Evolutionary conservation across 2,113 vertebrate species (phyloP), one percentile per base, ranked within the genome.

Genomic region (Ornithorhynchus anatinus): DNA sequence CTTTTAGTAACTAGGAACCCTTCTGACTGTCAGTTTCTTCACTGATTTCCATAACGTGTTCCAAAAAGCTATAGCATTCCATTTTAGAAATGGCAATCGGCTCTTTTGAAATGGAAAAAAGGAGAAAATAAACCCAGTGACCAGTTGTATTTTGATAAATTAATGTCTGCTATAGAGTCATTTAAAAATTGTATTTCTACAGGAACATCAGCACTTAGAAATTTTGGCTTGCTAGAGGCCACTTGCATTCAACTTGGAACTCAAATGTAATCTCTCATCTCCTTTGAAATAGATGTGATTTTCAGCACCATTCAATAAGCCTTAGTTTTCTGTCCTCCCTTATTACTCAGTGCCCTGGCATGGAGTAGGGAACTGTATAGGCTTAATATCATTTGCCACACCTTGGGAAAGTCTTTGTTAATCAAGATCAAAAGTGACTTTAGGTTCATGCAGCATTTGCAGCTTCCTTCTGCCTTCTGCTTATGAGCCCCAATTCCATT

Each of bases 391-490:
- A 53, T 37, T n/a, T 31, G 65, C 48, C 69, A 67, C 83, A 51
- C 80, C 87, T 82, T 72, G 79, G 67, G 87, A 84, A 77, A 82
- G 68, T 23, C 69, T 59, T 52, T 51, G 1, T 58, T 84, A 74
- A 43, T 63, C 39, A 70, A 72, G 32, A 51, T 57, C 66, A 22
- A 57, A 57, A 39, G 29, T 16, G 22, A 57, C 48, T 54, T 39
- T 25, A 14, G n/a, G 43, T 64, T 6, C 20, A 32, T 7, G 42
- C 37, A 40, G 1, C 58, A 17, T 22, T 25, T 48, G 36, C 20
- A 36, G 62, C 11, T 60, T 56, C 56, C 27, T 15, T 11, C 42
- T 59, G 43, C 27, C 25, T 44, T 42, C 36, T 38, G 42, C 10
- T 2, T 36, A 51, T 66, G 43, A 37, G 43, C 56, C 39, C 54